Base-by-base conservation (phyloP, 2,113 vertebrate species). In the Dunckerocampus dactyliophorus region DNA sequence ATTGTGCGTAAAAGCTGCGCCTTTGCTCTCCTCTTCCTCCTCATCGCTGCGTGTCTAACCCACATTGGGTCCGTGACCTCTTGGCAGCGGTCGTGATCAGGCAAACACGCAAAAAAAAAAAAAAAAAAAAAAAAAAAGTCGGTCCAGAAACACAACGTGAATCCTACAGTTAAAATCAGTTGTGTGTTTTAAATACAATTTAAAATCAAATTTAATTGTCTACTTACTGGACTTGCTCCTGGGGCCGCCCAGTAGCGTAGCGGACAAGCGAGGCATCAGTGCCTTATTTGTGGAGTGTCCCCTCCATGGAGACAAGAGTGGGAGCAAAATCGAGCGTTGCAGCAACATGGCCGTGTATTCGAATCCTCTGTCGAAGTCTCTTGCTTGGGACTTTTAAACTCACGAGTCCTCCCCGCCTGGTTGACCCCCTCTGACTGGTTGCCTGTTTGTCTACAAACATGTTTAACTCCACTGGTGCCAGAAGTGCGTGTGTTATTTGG, bases 391-490 rank as follows among this genome's bases (percentile, higher is more conserved):
- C 12, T 43, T 76, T 62, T 71, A 53, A 69, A 48, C 75, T 82
- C 70, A 74, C 67, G 74, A 81, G 82, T 78, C 67, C 47, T 24
- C 62, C 42, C 61, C 71, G 54, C 56, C 43, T 14, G 37, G 49
- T 65, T 45, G 49, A 67, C 51, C 53, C 20, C 68, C 50, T 58
- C 21, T 13, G 52, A 47, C 34, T 43, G 47, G 37, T 28, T 28
- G 11, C 1, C 55, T 2, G 51, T 17, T 28, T 21, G 73, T 56
- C 63, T 21, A 8, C 37, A 48, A 54, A 64, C 63, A 34, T 11
- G 16, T 63, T 85, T 80, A 79, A 82, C 72, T 85, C 79, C 57
- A 58, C 6, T 37, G 49, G 47, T 71, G 72, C 70, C 72, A 81
- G 12, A 42, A 12, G 17, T 24, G 47, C 31, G 53, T 58, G 14